Conservation (phyloP, 2,113 vertebrate species). For the Candoia aspera region DNA sequence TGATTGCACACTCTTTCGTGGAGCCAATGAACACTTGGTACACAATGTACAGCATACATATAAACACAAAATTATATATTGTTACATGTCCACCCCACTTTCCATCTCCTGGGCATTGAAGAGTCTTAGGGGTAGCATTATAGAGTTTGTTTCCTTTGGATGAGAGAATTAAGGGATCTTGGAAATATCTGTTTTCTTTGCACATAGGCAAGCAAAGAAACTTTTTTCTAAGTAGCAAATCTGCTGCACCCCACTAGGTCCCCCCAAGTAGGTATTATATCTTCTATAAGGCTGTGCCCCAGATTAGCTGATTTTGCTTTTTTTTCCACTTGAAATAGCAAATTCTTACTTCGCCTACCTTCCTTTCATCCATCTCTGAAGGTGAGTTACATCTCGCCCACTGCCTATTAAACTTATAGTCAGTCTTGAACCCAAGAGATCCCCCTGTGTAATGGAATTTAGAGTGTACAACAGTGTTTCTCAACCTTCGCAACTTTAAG, state of each 20-base stretch:
- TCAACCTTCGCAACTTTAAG: too few species aligned
- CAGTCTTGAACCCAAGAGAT: not conserved
- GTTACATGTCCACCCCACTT: not conserved
- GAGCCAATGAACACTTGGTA: conserved; percentile 53
- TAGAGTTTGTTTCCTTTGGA: not conserved
- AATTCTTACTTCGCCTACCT: not conserved
- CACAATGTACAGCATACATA: conserved; percentile 51
- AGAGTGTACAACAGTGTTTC: not conserved
- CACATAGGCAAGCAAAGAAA: not conserved
- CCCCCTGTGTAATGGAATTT: not conserved
- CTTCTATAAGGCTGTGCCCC: not conserved
- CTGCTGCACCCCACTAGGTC: not conserved
- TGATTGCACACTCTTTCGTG: conserved; percentile 69
- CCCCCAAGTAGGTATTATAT: not conserved
- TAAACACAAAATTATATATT: conserved; percentile 29
- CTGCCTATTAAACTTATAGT: not conserved
- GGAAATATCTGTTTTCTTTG: not conserved
- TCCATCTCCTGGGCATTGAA: not conserved
- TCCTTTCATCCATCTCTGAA: not conserved
- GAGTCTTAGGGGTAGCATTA: not conserved
- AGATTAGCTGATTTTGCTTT: not conserved
- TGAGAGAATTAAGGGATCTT: not conserved
- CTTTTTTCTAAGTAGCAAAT: not conserved
- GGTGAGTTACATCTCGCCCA: not conserved
- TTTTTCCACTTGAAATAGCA: not conserved